phyloP scores from a whole-genome alignment of 2,113 vertebrate genomes.

The Murina feae region DNA sequence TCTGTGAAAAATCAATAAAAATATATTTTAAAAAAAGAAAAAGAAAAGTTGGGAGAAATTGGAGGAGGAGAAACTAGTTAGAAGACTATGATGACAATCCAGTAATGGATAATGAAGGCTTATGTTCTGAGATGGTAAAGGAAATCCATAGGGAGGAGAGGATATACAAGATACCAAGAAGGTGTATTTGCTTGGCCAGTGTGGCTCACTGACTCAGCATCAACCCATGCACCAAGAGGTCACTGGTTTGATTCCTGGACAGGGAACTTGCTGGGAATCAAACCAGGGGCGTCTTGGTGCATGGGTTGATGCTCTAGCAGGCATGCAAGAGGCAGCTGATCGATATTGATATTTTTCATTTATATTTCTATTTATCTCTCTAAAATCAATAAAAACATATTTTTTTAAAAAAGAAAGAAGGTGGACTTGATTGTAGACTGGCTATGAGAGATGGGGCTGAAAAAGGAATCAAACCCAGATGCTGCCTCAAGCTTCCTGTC shows the following conservation, averaged over 20 bases:
- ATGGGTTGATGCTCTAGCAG: too few relatives aligned
- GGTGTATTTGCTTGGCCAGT: not conserved
- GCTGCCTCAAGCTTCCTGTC: not conserved
- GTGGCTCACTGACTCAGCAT: too few relatives aligned
- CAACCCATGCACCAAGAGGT: too few relatives aligned
- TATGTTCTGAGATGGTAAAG: not conserved
- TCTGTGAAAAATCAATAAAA: too few relatives aligned
- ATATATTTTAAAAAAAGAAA: too few relatives aligned
- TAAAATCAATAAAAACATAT: too few relatives aligned
- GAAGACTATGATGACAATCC: not conserved
- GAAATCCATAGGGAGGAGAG: not conserved
- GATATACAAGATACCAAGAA: not conserved
- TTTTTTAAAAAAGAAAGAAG: not conserved
- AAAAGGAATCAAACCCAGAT: not conserved
- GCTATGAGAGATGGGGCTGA: not conserved
- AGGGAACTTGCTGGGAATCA: too few relatives aligned
- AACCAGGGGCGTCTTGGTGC: too few relatives aligned
- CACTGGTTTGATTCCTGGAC: too few relatives aligned
- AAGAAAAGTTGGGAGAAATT: not conserved
- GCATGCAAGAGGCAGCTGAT: too few relatives aligned
- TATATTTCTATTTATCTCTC: too few relatives aligned
- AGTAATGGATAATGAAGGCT: not conserved
- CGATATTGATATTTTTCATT: too few relatives aligned
- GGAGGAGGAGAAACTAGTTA: not conserved
- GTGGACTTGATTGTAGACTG: not conserved